Base-by-base conservation (phyloP, 2,113 vertebrate genomes). In the Mesoclemmys tuberculata region DNA sequence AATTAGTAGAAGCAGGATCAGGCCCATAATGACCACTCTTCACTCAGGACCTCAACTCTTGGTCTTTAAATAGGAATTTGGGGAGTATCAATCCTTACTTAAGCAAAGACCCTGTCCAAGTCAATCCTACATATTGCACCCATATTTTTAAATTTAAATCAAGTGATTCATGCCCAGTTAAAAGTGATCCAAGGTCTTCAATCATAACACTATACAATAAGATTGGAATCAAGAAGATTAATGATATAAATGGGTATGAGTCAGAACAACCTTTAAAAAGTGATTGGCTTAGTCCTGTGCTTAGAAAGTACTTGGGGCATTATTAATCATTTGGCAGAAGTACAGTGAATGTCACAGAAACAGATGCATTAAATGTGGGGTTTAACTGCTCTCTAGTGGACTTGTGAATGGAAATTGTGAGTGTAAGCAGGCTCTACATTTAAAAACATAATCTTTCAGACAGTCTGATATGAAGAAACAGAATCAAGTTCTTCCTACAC, bases 301-400 rank as follows among this genome's bases (percentile, higher is more conserved):
- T 94, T 93, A 97, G 96, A 98, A 96, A 97, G 97, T 94, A 97
- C 97, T 97, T 96, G 96, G 97, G 95, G 95, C 94, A 96, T 97
- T 95, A 97, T 95, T 92, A 88, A 91, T 98, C 97, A 98, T 95
- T 96, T 96, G 96, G 95, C 91, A 86, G 93, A 96, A 94, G 93
- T 74, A 75, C 82, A 96, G 49, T 88, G 96, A 96, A 93, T 97
- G 97, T 93, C 96, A 96, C 87, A 94, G 94, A 95, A 94, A 88
- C 46, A 14, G 95, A 96, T 55, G 91, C 88, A 1, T 78, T 96
- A 90, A 97, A 93, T 80, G 95, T 98, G 98, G 95, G 93, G 64
- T 92, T 52, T 90, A 95, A 80, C 90, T 96, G 87, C 94, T 95
- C 96, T 96, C 92, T 94, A 92, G 96, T 96, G 95, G 96, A 94